Base-by-base conservation (phyloP, 2,797 vertebrate species). In the Pseudochirops corinnae region DNA sequence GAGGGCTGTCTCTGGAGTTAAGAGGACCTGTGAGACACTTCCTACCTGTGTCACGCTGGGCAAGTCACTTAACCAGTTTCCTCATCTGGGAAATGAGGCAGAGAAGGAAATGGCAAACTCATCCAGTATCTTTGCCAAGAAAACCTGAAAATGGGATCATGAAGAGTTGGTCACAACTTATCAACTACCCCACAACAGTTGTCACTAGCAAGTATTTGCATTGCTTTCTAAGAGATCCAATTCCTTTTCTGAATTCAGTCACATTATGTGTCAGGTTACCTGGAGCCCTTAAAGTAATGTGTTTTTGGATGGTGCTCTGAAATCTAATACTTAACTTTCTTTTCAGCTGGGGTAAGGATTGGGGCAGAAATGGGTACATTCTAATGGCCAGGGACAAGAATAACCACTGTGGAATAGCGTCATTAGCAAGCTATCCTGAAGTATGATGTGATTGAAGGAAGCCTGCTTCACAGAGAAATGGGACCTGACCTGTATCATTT, bases 331-430 rank as follows among this genome's bases (percentile, higher is more conserved):
- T 56, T 56, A 56, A 56, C 16, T 94, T n/a, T 95, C 55, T 95
- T 98, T 97, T 91, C 99, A 99, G 99, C 98, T 99, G 99, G 99
- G 98, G 99, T 97, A 97, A 98, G 28, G 99, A 97, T 1, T 99
- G 99, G 99, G 99, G 99, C 2, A 92, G 99, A 95, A 98, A 99
- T 93, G 99, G 99, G 95, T 99, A 99, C 92, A 98, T 99, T 98
- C 98, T 98, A 95, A 99, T 99, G 99, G 99, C 99, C 52, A 99
- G 99, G 98, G 99, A 99, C 98, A 95, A 95, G 58, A 98, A 99
- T 95, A 99, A 99, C 98, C 99, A 99, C 98, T 99, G 99, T 96
- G 99, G 99, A 11, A 99, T 99, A 46, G 99, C 99, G 2, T 99
- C 99, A 24, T 99, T 99, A 13, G 99, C 99, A 97, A 99, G 99